Percentiles rank a stretch among this genome's conserved stretches.
Evolutionary conservation across 2,113 vertebrate species (phyloP).

Genomic region (Agelaius phoeniceus): DNA sequence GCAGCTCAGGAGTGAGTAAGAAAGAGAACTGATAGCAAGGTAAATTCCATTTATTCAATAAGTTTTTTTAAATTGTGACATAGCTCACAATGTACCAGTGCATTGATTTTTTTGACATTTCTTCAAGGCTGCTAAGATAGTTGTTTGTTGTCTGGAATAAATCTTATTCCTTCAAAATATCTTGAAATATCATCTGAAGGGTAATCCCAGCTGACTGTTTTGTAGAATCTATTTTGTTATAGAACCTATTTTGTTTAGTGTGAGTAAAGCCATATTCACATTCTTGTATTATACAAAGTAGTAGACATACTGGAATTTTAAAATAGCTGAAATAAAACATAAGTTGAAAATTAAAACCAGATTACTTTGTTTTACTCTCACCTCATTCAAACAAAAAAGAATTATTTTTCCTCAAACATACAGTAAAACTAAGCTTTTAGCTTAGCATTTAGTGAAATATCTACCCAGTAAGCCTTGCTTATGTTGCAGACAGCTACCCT

Average conservation of each 20-base stretch:
- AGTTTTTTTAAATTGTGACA: neutral
- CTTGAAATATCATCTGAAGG: slow-evolving; percentile 34
- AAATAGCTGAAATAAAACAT: slow-evolving; percentile 49
- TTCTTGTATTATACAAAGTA: slow-evolving; percentile 40
- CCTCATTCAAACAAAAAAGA: slow-evolving; percentile 52
- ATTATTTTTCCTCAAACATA: slow-evolving; percentile 68
- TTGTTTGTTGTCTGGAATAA: slow-evolving; percentile 20
- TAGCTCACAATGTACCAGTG: neutral
- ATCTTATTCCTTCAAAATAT: slow-evolving; percentile 18
- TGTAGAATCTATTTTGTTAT: neutral
- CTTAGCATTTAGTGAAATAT: slow-evolving; percentile 73
- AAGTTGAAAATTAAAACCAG: slow-evolving; percentile 51
- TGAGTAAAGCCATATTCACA: slow-evolving; percentile 40
- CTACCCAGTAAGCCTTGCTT: slow-evolving; percentile 83
- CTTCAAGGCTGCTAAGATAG: neutral
- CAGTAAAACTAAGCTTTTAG: slow-evolving; percentile 74
- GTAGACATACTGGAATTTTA: slow-evolving; percentile 50
- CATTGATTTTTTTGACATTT: neutral
- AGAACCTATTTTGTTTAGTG: neutral
- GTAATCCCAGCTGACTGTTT: slow-evolving; percentile 29
- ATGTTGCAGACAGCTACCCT: slow-evolving; percentile 82
- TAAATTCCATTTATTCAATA: neutral
- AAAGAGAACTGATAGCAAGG: neutral
- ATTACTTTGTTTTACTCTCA: slow-evolving; percentile 65
- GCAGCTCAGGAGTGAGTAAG: neutral